Percentiles rank a stretch among this genome's conserved stretches.
phyloP scores from a whole-genome alignment of 2,113 vertebrate genomes.

The Scomber japonicus region DNA sequence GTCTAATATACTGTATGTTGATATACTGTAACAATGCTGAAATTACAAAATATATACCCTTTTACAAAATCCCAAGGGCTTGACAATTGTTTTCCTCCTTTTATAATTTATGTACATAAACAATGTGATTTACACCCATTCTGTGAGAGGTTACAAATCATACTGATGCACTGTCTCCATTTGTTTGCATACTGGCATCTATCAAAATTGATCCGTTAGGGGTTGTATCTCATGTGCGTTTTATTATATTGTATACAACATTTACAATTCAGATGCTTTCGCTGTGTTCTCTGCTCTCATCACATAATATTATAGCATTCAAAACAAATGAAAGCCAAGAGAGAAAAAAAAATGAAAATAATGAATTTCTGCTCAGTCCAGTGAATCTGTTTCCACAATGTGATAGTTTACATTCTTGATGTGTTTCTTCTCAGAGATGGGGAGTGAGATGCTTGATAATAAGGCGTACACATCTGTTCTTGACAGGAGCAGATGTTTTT shows the following conservation, averaged over 20 bases:
- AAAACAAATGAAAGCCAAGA: constrained; percentile 21
- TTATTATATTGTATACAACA: constrained; percentile 46
- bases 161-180: constrained; percentile 43
- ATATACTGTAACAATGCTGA: constrained; percentile 71
- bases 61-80: constrained; percentile 70
- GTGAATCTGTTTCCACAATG: constrained; percentile 2
- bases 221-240: constrained; percentile 9
- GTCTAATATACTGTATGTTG: constrained; percentile 67
- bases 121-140: constrained; percentile 65
- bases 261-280: constrained; percentile 49
- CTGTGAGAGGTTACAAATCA: constrained; percentile 46
- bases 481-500: constrained; percentile 8
- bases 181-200: constrained; percentile 56
- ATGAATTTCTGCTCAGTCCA: constrained; percentile 2
- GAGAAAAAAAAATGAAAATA: background rate
- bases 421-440: constrained; percentile 24
- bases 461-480: constrained; percentile 42
- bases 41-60: constrained; percentile 79
- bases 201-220: constrained; percentile 36
- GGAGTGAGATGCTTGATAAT: constrained; percentile 10
- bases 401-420: constrained; percentile 35
- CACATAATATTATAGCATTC: background rate
- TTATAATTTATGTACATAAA: constrained; percentile 75
- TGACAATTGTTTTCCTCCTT: constrained; percentile 56
- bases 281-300: constrained; percentile 1